These are phyloP conservation scores for Lysandra bellargus DNA, from an alignment of 2,888 invertebrate genomes.

Conservation along the genomic window DNA sequence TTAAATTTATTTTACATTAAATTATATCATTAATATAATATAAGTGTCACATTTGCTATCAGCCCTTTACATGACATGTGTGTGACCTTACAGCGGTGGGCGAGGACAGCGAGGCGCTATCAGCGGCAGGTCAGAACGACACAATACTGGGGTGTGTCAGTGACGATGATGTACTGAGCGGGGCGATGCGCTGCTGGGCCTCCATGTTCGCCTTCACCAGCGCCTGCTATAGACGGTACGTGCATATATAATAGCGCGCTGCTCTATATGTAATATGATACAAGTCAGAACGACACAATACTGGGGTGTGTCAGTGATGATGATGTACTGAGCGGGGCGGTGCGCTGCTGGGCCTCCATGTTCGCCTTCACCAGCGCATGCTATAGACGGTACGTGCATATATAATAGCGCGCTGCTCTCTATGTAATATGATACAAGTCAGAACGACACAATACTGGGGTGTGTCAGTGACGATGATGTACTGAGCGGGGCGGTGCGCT, in stretches of 20 bases:
- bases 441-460: slow-evolving; percentile 89
- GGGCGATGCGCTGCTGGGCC: slow-evolving; percentile 88
- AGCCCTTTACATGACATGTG: too few relatives aligned
- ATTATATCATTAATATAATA: slow-evolving; percentile 46
- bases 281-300: slow-evolving; percentile 88
- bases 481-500: slow-evolving; percentile 81
- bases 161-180: slow-evolving; percentile 66
- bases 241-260: neutral
- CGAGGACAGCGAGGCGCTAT: slow-evolving; percentile 89
- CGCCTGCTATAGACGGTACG: slow-evolving; percentile 87
- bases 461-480: slow-evolving; percentile 78
- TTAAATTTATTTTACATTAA: too few relatives aligned
- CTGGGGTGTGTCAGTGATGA: slow-evolving; percentile 82
- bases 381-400: slow-evolving; percentile 83
- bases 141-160: slow-evolving; percentile 80
- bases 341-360: slow-evolving; percentile 91
- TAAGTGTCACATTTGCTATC: slow-evolving; percentile 83
- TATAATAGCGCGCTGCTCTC: too few relatives aligned
- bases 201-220: slow-evolving; percentile 89
- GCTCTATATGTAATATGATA: too few relatives aligned
- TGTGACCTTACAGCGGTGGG: slow-evolving; percentile 80
- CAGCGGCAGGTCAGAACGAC: slow-evolving; percentile 92
- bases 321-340: slow-evolving; percentile 80
- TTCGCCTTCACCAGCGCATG: slow-evolving; percentile 88
- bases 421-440: slow-evolving; percentile 77